Base-by-base conservation (phyloP, 2,113 vertebrate genomes). In the Typhlomys cinereus region DNA sequence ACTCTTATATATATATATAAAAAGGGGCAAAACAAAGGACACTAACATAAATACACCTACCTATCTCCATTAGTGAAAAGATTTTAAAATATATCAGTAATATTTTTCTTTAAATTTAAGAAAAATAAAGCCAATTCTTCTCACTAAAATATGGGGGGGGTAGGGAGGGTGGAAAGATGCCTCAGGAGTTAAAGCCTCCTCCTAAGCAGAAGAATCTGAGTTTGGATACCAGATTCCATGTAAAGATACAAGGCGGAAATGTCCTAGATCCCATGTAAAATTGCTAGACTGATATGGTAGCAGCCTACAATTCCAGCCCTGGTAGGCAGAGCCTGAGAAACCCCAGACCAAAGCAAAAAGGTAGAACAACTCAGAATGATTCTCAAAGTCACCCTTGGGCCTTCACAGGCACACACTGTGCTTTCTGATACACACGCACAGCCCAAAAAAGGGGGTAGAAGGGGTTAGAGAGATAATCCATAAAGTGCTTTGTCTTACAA, bases 21-120 rank as follows among this genome's bases (percentile, higher is more conserved):
- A 74, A 92, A 50, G 31, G 64, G 48, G 48, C 36, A 88, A 83
- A 95, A 79, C 93, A 94, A 93, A 52, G 48, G 8, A 90, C 8
- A 81, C 61, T 67, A 93, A 75, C 44, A 27, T n/a, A 95, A 92
- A 57, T 46, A 81, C 1, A 61, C 5, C n/a, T 73, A 85, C 29
- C 54, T 89, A 95, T 48, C 18, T 7, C 7, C 39, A 82, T 41
- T 54, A 79, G 34, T 86, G 23, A 66, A 88, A 93, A 91, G 34
- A 84, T 52, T 93, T 36, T 44, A 62, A 29, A 88, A 90, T 48
- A 13, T 3, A 85, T 1, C 11, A 1, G 10, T 66, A 66, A n/a
- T 27, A 41, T 36, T 44, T 7, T 41, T 69, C 52, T 83, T 59
- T 89, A 39, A 73, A 67, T 94, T 84, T 74, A 67, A 39, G n/a